Evolutionary conservation across 2,888 invertebrate genomes (phyloP).

Genomic region (Gari tellinella): DNA sequence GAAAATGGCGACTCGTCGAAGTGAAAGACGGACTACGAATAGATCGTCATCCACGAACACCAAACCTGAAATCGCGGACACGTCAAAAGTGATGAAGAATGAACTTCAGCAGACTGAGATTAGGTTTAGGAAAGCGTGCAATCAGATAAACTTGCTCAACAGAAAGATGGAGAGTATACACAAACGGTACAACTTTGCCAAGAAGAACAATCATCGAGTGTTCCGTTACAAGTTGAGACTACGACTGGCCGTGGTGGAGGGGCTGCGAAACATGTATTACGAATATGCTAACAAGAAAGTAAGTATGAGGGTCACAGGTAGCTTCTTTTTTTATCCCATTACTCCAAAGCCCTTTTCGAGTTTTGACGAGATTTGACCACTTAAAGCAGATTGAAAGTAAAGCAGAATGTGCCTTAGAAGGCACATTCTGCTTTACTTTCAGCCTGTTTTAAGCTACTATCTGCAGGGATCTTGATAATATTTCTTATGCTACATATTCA

Average conservation of each 20-base stretch:
- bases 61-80: conserved; percentile 4
- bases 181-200: conserved; percentile 62
- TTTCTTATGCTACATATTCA: too few relatives aligned
- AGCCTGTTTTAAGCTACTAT: too few relatives aligned
- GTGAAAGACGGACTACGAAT: conserved; percentile 41
- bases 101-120: conserved; percentile 58
- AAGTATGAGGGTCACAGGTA: too few relatives aligned
- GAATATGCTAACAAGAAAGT: conserved; percentile 63
- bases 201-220: conserved; percentile 60
- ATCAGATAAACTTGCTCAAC: conserved; percentile 59
- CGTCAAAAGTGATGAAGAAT: conserved; percentile 44
- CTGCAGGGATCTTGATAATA: too few relatives aligned
- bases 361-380: too few relatives aligned
- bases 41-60: conserved; percentile 31
- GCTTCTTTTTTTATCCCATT: too few relatives aligned
- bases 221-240: conserved; percentile 56
- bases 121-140: conserved; percentile 57
- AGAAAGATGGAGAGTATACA: conserved; percentile 63
- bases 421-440: too few relatives aligned
- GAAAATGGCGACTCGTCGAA: conserved; percentile 50
- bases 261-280: conserved; percentile 60
- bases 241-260: conserved; percentile 56
- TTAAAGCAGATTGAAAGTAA: too few relatives aligned
- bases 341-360: too few relatives aligned
- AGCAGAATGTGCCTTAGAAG: too few relatives aligned